Percentiles rank a stretch among this genome's conserved stretches.
phyloP scores from a whole-genome alignment of 2,888 invertebrate genomes.

The Hypercompe scribonia region DNA sequence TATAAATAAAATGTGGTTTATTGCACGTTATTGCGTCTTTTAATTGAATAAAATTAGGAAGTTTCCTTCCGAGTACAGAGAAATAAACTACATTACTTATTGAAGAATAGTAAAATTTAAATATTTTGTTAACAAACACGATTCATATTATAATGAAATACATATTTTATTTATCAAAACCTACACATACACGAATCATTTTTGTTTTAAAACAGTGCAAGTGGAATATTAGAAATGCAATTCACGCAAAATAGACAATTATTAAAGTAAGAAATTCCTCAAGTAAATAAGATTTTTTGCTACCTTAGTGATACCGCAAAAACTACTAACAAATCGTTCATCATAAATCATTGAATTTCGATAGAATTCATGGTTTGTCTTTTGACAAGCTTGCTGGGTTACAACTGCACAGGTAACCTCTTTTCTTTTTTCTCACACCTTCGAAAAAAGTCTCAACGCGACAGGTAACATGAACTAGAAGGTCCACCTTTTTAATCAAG shows the following conservation, averaged over 20 bases:
- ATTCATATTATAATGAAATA: background rate
- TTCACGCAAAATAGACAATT: too few relatives aligned
- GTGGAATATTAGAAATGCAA: too few relatives aligned
- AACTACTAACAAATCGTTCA: background rate
- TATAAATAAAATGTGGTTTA: background rate
- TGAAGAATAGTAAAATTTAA: too few relatives aligned
- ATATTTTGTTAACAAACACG: background rate
- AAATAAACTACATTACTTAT: background rate
- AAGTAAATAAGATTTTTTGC: background rate
- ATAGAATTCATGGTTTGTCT: background rate
- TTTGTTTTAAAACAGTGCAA: too few relatives aligned
- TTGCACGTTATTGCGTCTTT: background rate
- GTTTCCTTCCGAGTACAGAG: background rate
- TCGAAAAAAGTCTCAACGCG: conserved; percentile 26
- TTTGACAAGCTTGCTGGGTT: background rate
- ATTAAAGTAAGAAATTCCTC: background rate
- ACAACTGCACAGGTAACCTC: conserved; percentile 3
- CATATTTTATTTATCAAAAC: too few relatives aligned
- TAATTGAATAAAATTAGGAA: background rate
- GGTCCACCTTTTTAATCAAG: conserved; percentile 8
- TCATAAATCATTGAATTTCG: background rate
- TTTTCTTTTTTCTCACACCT: conserved; percentile 33
- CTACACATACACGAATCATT: too few relatives aligned
- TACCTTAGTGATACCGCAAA: background rate
- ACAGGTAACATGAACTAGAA: conserved; percentile 39